Conservation (phyloP, 2,797 vertebrate species). For the Parauchenoglanis ngamensis region DNA sequence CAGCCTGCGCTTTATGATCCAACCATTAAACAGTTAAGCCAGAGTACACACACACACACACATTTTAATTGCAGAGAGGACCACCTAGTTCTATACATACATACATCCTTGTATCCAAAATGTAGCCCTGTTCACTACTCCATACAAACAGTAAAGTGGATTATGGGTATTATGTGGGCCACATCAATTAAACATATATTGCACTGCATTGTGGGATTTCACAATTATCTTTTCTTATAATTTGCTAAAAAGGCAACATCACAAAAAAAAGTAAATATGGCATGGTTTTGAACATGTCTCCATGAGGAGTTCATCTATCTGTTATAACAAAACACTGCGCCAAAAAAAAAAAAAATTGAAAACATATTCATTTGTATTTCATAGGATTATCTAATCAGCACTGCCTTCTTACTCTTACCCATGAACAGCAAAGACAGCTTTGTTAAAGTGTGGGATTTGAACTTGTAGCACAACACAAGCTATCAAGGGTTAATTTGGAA, state of each 20-base stretch:
- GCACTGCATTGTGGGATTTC: not conserved
- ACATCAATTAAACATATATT: not conserved
- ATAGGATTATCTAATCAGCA: not conserved
- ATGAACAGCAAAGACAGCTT: not conserved
- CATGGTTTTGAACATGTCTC: not conserved
- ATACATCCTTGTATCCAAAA: not conserved
- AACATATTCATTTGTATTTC: not conserved
- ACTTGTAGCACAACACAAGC: not conserved
- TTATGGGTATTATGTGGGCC: not conserved
- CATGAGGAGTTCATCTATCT: constrained; percentile 4
- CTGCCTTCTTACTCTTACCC: not conserved
- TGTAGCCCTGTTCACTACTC: not conserved
- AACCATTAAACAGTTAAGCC: constrained; percentile 32
- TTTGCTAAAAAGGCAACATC: not conserved
- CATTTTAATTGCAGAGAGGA: not conserved
- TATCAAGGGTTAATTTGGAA: not conserved
- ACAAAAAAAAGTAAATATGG: not conserved
- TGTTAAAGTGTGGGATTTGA: not conserved
- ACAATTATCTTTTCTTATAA: not conserved
- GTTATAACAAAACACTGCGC: not conserved
- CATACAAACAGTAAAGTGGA: not conserved
- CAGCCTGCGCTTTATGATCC: constrained; percentile 30
- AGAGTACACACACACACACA: constrained; percentile 7
- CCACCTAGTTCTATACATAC: not conserved
- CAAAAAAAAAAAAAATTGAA: not conserved